These are phyloP conservation scores for Agapostemon virescens DNA, from an alignment of 2,888 invertebrate species.

Conservation along the genomic window DNA sequence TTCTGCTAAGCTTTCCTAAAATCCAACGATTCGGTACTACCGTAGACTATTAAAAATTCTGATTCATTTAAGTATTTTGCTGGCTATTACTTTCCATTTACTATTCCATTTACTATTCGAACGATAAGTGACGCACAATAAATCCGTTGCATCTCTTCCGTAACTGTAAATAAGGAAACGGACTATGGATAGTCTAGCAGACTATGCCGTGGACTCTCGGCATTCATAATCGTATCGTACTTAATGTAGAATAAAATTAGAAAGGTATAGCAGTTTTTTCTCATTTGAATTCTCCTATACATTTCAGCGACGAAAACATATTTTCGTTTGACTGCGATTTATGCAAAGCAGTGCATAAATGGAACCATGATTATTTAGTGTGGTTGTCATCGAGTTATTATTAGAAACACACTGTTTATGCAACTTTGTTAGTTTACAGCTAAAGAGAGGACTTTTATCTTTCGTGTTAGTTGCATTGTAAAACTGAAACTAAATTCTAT, in stretches of 20 bases:
- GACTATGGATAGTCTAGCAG: background rate
- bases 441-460: background rate
- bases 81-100: too few species aligned
- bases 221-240: background rate
- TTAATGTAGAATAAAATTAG: background rate
- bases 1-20: too few species aligned
- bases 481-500: too few species aligned
- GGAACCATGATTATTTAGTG: background rate
- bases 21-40: too few species aligned
- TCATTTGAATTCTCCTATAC: background rate
- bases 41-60: background rate
- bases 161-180: background rate
- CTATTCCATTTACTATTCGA: too few species aligned
- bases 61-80: too few species aligned
- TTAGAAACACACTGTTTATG: background rate
- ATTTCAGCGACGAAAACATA: background rate
- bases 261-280: background rate
- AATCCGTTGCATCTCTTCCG: too few species aligned
- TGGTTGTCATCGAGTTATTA: background rate
- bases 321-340: background rate
- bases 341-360: background rate
- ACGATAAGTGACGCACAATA: background rate
- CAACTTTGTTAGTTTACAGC: background rate
- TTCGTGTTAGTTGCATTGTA: background rate
- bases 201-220: background rate